These are phyloP conservation scores for Hypocryptadius cinnamomeus DNA, from an alignment of 2,113 vertebrate genomes.

Conservation along the genomic window DNA sequence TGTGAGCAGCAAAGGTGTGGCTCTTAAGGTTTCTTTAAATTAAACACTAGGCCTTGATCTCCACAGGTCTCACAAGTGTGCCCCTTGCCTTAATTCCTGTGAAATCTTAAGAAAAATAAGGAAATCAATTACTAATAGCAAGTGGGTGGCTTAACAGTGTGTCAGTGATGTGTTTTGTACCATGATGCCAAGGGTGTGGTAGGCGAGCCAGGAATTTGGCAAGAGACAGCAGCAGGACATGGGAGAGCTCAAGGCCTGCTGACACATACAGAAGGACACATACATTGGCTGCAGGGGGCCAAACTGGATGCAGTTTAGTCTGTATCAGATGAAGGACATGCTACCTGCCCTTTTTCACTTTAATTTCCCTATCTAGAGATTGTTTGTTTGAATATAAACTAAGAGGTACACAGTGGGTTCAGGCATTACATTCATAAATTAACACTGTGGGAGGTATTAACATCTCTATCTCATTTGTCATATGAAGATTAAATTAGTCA, in stretches of 20 bases:
- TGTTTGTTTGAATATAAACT: neutral
- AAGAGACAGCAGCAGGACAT: neutral
- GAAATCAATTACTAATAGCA: neutral
- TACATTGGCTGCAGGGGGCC: neutral
- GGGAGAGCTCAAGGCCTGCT: neutral
- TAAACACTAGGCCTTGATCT: neutral
- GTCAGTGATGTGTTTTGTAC: neutral
- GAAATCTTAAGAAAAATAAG: neutral
- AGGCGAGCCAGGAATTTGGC: neutral
- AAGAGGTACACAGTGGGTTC: neutral
- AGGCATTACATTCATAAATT: neutral
- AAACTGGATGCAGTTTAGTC: neutral
- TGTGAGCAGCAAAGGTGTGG: neutral
- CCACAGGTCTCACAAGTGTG: neutral
- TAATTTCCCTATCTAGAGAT: neutral
- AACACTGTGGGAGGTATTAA: neutral
- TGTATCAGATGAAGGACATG: neutral
- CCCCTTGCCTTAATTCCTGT: neutral
- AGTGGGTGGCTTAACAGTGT: neutral
- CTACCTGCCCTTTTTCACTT: neutral
- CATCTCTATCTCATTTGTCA: neutral
- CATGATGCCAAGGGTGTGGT: neutral
- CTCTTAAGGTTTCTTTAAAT: neutral
- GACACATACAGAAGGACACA: neutral
- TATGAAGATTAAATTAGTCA: neutral